Percentiles rank a stretch among this genome's conserved stretches.
These are phyloP conservation scores for Potorous gilbertii DNA, from an alignment of 2,797 vertebrate genomes.

Conservation along the genomic window DNA sequence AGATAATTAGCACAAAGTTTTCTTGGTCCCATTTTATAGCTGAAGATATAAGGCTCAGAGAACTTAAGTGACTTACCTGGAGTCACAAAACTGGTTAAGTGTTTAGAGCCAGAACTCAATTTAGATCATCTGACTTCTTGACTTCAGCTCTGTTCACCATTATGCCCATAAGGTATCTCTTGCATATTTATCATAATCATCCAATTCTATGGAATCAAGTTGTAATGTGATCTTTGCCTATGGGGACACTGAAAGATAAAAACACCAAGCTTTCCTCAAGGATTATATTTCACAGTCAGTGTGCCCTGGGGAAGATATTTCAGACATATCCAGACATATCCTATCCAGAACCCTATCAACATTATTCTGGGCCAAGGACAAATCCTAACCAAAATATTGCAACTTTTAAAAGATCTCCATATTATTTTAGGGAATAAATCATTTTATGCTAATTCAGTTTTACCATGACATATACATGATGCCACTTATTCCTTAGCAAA, in stretches of 20 bases:
- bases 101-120: background rate
- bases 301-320: conserved; percentile 59
- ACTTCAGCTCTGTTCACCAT: background rate
- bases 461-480: conserved; percentile 52
- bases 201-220: conserved; percentile 32
- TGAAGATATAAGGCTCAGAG: background rate
- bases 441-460: conserved; percentile 56
- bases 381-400: conserved; percentile 49
- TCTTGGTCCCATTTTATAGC: background rate
- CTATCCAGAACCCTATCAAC: conserved; percentile 36
- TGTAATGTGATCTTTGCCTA: conserved; percentile 52
- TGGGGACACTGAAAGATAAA: conserved; percentile 42
- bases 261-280: conserved; percentile 48
- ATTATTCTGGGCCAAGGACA: conserved; percentile 52
- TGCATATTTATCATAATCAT: conserved; percentile 17
- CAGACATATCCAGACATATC: conserved; percentile 62
- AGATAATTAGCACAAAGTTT: background rate
- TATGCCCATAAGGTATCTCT: background rate
- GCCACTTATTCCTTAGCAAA: conserved; percentile 54
- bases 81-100: background rate
- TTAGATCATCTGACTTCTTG: background rate
- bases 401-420: conserved; percentile 59
- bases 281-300: conserved; percentile 64
- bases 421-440: conserved; percentile 63
- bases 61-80: background rate